phyloP scores from a whole-genome alignment of 2,113 vertebrate genomes.

The Orcinus orca region DNA sequence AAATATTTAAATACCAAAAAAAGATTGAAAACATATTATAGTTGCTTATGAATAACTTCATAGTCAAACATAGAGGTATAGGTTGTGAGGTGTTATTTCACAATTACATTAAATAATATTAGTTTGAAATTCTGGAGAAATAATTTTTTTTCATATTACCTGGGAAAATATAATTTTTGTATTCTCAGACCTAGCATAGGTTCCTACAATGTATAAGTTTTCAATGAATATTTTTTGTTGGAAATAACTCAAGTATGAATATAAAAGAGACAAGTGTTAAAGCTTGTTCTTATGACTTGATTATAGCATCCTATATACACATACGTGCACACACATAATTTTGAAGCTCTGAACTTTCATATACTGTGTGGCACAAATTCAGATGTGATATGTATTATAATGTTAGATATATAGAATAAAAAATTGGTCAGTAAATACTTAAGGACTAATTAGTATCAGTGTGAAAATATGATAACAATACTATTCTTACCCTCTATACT shows the following conservation, averaged over 20 bases:
- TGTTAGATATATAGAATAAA: not conserved
- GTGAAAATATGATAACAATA: not conserved
- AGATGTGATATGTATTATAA: not conserved
- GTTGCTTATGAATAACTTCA: not conserved
- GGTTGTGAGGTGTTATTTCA: not conserved
- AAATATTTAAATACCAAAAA: not conserved
- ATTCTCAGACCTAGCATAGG: not conserved
- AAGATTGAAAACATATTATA: not conserved
- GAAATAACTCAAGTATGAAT: not conserved
- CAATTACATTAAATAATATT: not conserved
- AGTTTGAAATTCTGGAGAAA: not conserved
- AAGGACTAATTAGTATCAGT: not conserved
- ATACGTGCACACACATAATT: not conserved
- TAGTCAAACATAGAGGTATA: not conserved
- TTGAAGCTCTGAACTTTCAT: not conserved
- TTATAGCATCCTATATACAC: not conserved
- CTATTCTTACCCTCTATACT: not conserved
- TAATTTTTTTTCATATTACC: not conserved
- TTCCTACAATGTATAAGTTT: not conserved
- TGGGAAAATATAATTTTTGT: not conserved
- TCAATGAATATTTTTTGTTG: not conserved
- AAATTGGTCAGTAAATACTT: not conserved
- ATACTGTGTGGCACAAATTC: not conserved
- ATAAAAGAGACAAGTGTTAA: not conserved
- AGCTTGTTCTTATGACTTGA: not conserved